These are phyloP conservation scores for Anolis sagrei DNA, from an alignment of 2,113 vertebrate species.

Conservation along the genomic window DNA sequence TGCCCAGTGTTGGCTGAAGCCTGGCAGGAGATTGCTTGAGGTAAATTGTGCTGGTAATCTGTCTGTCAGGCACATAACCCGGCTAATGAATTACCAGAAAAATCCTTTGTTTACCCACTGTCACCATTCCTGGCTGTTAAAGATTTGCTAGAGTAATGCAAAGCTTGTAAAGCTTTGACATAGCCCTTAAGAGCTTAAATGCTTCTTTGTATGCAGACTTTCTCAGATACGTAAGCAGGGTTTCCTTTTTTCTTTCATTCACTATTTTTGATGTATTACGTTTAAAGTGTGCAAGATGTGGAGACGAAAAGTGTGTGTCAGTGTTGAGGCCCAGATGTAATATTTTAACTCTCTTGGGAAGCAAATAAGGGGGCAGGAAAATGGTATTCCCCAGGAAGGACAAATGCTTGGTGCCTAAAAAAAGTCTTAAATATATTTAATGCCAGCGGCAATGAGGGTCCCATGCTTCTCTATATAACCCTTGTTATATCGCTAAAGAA, in stretches of 20 bases:
- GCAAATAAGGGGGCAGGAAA: background rate
- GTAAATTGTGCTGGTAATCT: slow-evolving; percentile 4
- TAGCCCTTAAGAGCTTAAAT: slow-evolving; percentile 18
- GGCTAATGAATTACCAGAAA: slow-evolving; percentile 32
- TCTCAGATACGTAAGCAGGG: background rate
- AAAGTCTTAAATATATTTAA: too few species aligned
- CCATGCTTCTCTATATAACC: too few species aligned
- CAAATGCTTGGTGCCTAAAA: background rate
- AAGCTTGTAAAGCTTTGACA: slow-evolving; percentile 36
- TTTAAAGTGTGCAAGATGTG: background rate
- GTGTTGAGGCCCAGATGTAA: background rate
- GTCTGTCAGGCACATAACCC: slow-evolving; percentile 33
- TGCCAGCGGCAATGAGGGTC: too few species aligned
- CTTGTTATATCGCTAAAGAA: too few species aligned
- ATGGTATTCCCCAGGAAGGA: slow-evolving; percentile 3
- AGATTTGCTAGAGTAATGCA: slow-evolving; percentile 28
- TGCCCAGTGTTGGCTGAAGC: background rate
- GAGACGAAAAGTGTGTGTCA: background rate
- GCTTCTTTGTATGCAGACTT: background rate
- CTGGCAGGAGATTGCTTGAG: slow-evolving; percentile 9
- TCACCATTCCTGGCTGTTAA: background rate
- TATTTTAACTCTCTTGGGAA: background rate
- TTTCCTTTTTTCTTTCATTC: background rate
- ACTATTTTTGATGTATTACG: background rate
- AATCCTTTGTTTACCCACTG: slow-evolving; percentile 21